A percentile compares a stretch with the other conserved stretches of the same genome.
Conservation (phyloP, 2,797 vertebrate species). For the Anolis apletophallus region DNA sequence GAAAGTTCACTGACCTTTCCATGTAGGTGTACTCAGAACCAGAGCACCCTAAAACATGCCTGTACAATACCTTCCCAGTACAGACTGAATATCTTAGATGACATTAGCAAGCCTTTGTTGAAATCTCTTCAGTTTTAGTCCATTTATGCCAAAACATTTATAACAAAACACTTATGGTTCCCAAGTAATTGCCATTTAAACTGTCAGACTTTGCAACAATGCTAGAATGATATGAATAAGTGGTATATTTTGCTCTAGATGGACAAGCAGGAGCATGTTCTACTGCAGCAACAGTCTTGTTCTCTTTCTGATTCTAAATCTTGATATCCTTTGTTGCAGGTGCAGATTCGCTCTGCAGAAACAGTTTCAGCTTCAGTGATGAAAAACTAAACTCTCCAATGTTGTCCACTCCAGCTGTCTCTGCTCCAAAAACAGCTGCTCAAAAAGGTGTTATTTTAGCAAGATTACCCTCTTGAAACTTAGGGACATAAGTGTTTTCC, state of each 20-base stretch:
- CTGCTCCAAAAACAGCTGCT: constrained; percentile 80
- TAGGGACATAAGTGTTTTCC: not conserved
- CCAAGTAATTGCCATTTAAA: not conserved
- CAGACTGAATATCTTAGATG: not conserved
- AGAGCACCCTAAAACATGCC: not conserved
- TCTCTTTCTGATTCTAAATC: constrained; percentile 26
- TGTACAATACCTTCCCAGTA: not conserved
- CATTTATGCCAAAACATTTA: not conserved
- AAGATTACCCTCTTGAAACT: not conserved
- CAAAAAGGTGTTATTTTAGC: constrained; percentile 84
- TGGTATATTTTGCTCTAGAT: not conserved
- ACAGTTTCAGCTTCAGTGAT: constrained; percentile 94
- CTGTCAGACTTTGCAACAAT: not conserved
- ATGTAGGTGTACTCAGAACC: not conserved
- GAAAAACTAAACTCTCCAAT: constrained; percentile 93
- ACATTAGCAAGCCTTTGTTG: not conserved
- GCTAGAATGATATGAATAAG: not conserved
- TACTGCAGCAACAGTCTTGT: not conserved
- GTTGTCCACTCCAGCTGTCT: constrained; percentile 77
- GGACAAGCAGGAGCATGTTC: not conserved
- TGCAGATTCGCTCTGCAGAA: constrained; percentile 90
- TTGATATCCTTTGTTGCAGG: constrained; percentile 77
- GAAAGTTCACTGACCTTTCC: not conserved
- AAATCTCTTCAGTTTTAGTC: not conserved
- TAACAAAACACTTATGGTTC: not conserved